phyloP scores from a whole-genome alignment of 1,140 invertebrate genomes.

The Solenopsis invicta region DNA sequence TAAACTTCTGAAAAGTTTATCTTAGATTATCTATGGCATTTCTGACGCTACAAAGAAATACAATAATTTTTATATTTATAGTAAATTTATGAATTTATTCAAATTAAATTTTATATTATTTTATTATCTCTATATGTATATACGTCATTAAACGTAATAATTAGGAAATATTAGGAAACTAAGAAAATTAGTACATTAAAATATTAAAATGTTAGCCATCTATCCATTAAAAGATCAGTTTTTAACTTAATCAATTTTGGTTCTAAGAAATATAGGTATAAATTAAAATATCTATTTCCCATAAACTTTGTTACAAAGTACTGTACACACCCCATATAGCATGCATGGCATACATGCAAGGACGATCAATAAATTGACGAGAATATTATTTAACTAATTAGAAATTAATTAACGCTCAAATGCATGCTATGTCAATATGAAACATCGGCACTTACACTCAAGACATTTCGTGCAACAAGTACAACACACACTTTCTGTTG shows the following conservation, averaged over 20 bases:
- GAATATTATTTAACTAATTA: constrained; percentile 21
- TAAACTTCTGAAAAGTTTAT: constrained; percentile 4
- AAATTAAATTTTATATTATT: constrained; percentile 7
- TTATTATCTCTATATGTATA: not conserved
- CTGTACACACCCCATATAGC: not conserved
- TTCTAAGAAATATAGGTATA: not conserved
- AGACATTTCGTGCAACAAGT: constrained; percentile 83
- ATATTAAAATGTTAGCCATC: not conserved
- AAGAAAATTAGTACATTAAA: not conserved
- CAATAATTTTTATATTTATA: not conserved
- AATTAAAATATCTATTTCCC: not conserved
- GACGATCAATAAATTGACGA: not conserved
- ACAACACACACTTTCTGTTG: constrained; percentile 75
- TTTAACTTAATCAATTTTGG: not conserved
- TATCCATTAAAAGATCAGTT: not conserved
- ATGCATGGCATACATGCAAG: not conserved
- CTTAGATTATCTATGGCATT: not conserved
- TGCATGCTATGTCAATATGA: constrained; percentile 61
- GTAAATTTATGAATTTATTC: not conserved
- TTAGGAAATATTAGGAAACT: not conserved
- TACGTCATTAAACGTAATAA: not conserved
- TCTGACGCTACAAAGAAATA: not conserved
- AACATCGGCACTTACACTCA: constrained; percentile 78
- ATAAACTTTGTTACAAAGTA: not conserved
- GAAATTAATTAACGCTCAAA: constrained; percentile 15